These are phyloP conservation scores for Alosa sapidissima DNA, from an alignment of 2,797 vertebrate species.

Conservation along the genomic window DNA sequence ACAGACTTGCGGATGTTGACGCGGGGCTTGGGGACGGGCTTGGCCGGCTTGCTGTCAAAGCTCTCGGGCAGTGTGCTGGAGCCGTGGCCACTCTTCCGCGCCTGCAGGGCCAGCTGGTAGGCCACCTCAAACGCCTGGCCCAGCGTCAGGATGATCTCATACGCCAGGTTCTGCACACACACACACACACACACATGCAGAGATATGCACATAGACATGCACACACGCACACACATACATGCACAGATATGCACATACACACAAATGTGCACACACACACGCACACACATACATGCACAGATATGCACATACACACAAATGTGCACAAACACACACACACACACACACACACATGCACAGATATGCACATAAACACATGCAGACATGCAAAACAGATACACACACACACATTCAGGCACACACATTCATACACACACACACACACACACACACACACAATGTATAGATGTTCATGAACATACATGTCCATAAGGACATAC, in stretches of 20 bases:
- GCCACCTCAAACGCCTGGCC: conserved; percentile 99
- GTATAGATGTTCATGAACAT: not conserved
- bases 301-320: not conserved
- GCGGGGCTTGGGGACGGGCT: conserved; percentile 96
- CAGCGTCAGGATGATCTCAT: conserved; percentile 97
- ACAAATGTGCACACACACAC: not conserved
- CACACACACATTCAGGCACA: not conserved
- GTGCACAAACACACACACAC: not conserved
- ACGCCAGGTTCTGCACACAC: conserved; percentile 90
- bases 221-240: not conserved
- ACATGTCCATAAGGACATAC: not conserved
- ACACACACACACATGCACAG: not conserved
- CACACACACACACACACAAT: not conserved
- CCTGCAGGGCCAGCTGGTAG: conserved; percentile 96
- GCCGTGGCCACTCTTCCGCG: conserved; percentile 93
- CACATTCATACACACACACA: not conserved
- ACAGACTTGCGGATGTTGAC: conserved; percentile 98
- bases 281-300: not conserved
- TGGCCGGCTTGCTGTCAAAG: conserved; percentile 96
- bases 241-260: not conserved
- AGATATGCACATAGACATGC: not conserved
- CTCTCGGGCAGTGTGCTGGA: conserved; percentile 97
- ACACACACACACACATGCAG: conserved; percentile 30
- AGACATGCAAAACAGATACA: not conserved
- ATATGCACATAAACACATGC: not conserved